phyloP scores from a whole-genome alignment of 2,113 vertebrate genomes.

The Brachyhypopomus gauderio region DNA sequence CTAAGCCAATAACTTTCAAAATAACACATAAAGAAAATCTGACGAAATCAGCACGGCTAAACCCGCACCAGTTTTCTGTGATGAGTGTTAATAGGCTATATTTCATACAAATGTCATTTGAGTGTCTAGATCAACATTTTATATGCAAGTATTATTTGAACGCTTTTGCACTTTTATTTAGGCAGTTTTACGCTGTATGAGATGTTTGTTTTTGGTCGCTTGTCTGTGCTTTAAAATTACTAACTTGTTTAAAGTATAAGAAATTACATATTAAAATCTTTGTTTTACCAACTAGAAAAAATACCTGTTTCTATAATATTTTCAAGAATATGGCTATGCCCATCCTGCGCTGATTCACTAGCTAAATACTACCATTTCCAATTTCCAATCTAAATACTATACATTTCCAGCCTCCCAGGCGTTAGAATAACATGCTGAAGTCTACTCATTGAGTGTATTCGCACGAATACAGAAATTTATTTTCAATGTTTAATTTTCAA shows the following conservation, averaged over 20 bases:
- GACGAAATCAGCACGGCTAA: neutral
- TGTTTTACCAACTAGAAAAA: slow-evolving; percentile 36
- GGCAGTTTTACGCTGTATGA: slow-evolving; percentile 58
- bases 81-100: slow-evolving; percentile 11
- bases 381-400: too few relatives aligned
- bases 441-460: too few relatives aligned
- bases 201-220: slow-evolving; percentile 36
- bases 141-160: slow-evolving; percentile 45
- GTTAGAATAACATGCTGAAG: too few relatives aligned
- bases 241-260: slow-evolving; percentile 64
- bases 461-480: too few relatives aligned
- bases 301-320: neutral
- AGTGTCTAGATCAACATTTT: slow-evolving; percentile 39
- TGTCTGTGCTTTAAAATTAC: slow-evolving; percentile 63
- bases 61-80: neutral
- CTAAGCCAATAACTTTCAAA: neutral
- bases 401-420: too few relatives aligned
- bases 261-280: slow-evolving; percentile 43
- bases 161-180: slow-evolving; percentile 68
- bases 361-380: neutral
- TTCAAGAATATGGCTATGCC: neutral
- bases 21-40: too few relatives aligned
- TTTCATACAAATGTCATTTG: slow-evolving; percentile 37
- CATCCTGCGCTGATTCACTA: neutral
- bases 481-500: too few relatives aligned